Evolutionary conservation across 2,888 invertebrate genomes (phyloP), one percentile per base, ranked within the genome.

Genomic region (Agonopterix subpropinquella): DNA sequence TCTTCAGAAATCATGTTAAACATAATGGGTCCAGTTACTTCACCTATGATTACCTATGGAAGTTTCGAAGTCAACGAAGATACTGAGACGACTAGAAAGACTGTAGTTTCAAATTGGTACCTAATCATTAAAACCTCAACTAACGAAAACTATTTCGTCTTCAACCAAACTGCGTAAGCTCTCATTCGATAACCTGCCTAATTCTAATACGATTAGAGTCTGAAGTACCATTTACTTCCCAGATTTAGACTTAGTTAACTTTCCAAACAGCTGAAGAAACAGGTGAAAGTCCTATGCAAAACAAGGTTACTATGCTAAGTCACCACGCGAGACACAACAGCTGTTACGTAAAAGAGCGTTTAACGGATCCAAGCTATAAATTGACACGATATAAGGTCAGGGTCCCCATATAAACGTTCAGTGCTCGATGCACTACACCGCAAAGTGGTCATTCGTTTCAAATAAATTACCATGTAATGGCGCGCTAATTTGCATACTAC

Each of bases 391-490:
- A 80, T 87, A 89, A 89, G 89, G 89, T 89, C 89, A 89, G 75
- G 89, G 89, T 84, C 81, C 79, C 80, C 78, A 78, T 79, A 83
- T 78, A 81, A 84, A 84, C 80, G 81, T 77, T 81, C 79, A 78
- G 74, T 67, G 75, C 80, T 80, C 82, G 77, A 86, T 87, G 86
- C 85, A 85, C 83, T 79, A 77, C 74, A 71, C 85, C 86, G 74
- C 86, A 82, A 86, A 88, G 83, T 89, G 89, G 87, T 89, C 89
- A 89, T 88, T 89, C 88, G 80, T 83, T 86, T 86, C 81, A 88
- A 85, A 89, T 89, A 89, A 88, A 89, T 89, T 87, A 87, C 87
- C 82, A 80, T 84, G 85, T 88, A 89, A 89, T 87, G 79, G 86
- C 73, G 73, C 74, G 75, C 78, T 85, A 80, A 89, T 89, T 89